Evolutionary conservation across 2,797 vertebrate genomes (phyloP).

Genomic region (Morus bassanus): DNA sequence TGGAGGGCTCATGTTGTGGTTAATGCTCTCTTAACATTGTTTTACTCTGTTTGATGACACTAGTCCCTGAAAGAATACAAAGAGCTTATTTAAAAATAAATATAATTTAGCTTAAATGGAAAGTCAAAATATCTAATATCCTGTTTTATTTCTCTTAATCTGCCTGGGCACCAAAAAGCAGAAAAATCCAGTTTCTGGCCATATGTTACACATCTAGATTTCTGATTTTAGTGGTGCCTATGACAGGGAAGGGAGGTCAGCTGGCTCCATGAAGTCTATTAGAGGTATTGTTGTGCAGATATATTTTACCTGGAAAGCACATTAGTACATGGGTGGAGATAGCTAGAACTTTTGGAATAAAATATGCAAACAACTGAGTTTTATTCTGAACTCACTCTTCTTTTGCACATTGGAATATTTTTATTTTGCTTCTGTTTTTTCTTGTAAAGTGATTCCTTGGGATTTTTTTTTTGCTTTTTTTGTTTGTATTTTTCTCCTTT

Average conservation of each 20-base stretch:
- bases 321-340: constrained; percentile 41
- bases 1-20: neutral
- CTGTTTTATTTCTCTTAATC: neutral
- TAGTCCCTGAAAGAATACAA: neutral
- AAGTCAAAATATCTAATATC: neutral
- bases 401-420: neutral
- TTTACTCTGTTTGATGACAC: neutral
- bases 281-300: neutral
- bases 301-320: constrained; percentile 58
- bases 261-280: neutral
- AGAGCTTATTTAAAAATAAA: neutral
- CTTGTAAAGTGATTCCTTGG: neutral
- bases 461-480: neutral
- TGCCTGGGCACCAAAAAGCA: neutral
- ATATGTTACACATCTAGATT: neutral
- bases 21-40: neutral
- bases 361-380: neutral
- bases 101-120: neutral
- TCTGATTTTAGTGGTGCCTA: neutral
- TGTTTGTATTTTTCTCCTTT: neutral
- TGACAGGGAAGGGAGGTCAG: neutral
- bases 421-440: neutral
- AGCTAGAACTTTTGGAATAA: constrained; percentile 2
- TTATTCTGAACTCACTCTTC: neutral
- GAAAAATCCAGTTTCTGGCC: neutral